These are phyloP conservation scores for Lepidiolamprologus cunningtoni DNA, from an alignment of 2,113 vertebrate species.

Conservation along the genomic window DNA sequence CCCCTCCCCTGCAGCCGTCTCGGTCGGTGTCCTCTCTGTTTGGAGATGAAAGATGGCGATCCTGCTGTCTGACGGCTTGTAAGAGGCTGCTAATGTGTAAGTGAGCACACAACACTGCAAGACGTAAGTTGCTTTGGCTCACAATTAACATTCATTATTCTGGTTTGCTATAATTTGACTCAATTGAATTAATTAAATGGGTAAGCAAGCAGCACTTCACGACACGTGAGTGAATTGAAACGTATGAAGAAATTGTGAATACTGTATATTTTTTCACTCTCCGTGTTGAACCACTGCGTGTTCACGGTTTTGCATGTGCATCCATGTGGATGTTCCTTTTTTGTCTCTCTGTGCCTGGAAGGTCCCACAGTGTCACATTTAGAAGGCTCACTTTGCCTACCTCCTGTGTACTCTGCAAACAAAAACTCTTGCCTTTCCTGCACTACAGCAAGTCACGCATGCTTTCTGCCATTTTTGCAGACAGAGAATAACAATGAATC, in stretches of 20 bases:
- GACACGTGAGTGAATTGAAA: background rate
- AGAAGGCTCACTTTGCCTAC: conserved; percentile 17
- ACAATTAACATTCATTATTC: conserved; percentile 25
- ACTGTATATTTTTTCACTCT: background rate
- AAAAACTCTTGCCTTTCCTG: background rate
- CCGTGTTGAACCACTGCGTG: background rate
- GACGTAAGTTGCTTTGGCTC: background rate
- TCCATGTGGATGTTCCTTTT: conserved; percentile 13
- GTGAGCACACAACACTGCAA: background rate
- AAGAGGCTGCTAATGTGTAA: conserved; percentile 28
- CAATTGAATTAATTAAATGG: background rate
- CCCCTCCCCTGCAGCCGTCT: background rate
- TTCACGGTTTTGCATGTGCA: conserved; percentile 7
- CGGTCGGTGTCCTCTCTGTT: conserved; percentile 23
- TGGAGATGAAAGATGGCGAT: conserved; percentile 29
- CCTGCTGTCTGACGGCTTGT: conserved; percentile 24
- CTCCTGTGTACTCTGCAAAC: background rate
- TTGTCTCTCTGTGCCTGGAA: conserved; percentile 18
- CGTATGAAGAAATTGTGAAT: background rate
- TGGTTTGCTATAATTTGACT: background rate
- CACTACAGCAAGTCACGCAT: conserved; percentile 21
- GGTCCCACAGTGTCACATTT: conserved; percentile 35
- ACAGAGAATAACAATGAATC: conserved; percentile 6
- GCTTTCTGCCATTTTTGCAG: background rate
- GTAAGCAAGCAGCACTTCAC: background rate